A percentile compares a stretch with the other conserved stretches of the same genome.
Conservation (phyloP, 2,797 vertebrate species). For the Cygnus olor region DNA sequence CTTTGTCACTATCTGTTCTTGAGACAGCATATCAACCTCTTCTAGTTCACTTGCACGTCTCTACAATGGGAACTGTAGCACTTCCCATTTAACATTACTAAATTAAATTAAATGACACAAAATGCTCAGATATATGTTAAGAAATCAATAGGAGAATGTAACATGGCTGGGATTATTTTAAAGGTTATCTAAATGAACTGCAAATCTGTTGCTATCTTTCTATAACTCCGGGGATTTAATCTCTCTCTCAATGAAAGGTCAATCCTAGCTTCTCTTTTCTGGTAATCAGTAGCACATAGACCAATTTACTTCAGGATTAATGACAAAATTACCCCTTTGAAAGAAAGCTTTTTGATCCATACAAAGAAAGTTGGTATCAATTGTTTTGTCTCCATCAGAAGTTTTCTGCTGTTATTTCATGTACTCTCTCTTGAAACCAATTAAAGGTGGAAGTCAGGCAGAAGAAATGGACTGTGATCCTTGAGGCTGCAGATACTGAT, state of each 20-base stretch:
- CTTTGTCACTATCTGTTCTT: neutral
- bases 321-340: neutral
- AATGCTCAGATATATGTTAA: neutral
- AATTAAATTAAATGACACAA: neutral
- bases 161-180: neutral
- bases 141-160: neutral
- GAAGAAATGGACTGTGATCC: neutral
- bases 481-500: neutral
- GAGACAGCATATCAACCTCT: neutral
- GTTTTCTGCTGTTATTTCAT: neutral
- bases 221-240: neutral
- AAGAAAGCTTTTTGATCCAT: neutral
- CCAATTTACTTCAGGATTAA: neutral
- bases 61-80: neutral
- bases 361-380: neutral
- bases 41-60: neutral
- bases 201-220: neutral
- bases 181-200: neutral
- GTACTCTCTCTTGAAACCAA: neutral
- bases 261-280: neutral
- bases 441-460: neutral
- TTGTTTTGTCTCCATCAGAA: neutral
- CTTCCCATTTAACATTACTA: neutral
- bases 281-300: neutral
- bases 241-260: neutral